A percentile compares a stretch with the other conserved stretches of the same genome.
Conservation (phyloP, 2,888 invertebrate species). For the Disparrhopalites patrizii region DNA sequence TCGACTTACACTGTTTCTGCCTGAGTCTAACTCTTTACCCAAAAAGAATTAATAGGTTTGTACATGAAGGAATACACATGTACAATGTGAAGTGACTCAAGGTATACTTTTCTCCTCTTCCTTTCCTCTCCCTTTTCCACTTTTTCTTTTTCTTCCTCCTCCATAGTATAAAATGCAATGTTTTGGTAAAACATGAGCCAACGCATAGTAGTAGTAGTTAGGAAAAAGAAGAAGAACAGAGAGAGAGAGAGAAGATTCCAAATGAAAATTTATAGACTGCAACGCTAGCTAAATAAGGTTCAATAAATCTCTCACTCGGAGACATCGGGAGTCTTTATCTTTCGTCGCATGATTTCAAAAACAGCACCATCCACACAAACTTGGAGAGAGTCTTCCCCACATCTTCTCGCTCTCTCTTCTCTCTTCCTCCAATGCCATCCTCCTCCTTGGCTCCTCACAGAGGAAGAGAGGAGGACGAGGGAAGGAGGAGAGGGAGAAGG, state of each 20-base stretch:
- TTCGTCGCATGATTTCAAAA: constrained; percentile 39
- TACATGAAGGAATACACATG: neutral
- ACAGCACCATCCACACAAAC: constrained; percentile 24
- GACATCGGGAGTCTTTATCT: constrained; percentile 39
- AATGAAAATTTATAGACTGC: constrained; percentile 41
- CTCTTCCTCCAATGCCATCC: constrained; percentile 2
- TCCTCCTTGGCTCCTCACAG: too few species aligned
- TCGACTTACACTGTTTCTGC: neutral
- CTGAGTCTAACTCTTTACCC: neutral
- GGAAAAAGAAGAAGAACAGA: neutral
- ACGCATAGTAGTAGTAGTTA: neutral
- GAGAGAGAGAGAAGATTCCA: constrained; percentile 27
- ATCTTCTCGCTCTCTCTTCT: neutral
- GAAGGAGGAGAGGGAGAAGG: too few species aligned
- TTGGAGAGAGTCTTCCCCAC: too few species aligned
- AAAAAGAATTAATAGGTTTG: neutral
- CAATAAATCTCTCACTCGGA: constrained; percentile 38
- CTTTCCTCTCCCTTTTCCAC: too few species aligned
- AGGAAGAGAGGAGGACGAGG: too few species aligned
- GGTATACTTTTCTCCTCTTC: too few species aligned
- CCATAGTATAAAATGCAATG: constrained; percentile 26
- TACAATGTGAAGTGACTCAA: too few species aligned
- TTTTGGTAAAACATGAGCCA: constrained; percentile 28
- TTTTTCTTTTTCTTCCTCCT: too few species aligned
- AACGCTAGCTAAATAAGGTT: constrained; percentile 38